phyloP scores from a whole-genome alignment of 2,113 vertebrate genomes.

The Neogobius melanostomus region DNA sequence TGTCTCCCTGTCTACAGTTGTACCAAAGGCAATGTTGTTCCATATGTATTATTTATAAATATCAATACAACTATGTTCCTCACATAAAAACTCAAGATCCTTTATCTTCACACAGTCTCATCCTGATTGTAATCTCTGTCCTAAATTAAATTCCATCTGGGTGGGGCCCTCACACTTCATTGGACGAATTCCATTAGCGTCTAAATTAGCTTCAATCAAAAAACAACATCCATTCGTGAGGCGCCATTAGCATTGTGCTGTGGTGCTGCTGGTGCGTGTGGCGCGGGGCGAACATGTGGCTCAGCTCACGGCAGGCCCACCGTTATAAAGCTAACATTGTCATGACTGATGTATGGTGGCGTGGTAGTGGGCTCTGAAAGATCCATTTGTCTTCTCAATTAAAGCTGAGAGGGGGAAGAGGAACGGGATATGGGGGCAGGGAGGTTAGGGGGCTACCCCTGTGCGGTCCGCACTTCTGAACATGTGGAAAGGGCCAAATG shows the following conservation, averaged over 20 bases:
- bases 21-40: conserved; percentile 1
- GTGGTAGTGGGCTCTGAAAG: conserved; percentile 73
- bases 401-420: conserved; percentile 73
- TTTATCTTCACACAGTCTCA: conserved; percentile 22
- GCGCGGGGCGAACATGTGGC: conserved; percentile 76
- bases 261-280: conserved; percentile 73
- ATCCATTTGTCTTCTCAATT: conserved; percentile 83
- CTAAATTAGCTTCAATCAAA: conserved; percentile 81
- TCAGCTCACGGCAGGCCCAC: conserved; percentile 74
- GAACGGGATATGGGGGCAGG: conserved; percentile 70
- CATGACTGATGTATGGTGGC: conserved; percentile 79
- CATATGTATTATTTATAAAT: not conserved
- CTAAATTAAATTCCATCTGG: conserved; percentile 39
- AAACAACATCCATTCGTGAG: conserved; percentile 78
- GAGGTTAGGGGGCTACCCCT: conserved; percentile 72
- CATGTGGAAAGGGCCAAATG: conserved; percentile 54
- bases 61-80: conserved; percentile 8
- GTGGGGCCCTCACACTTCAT: conserved; percentile 58
- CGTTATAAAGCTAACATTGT: conserved; percentile 79
- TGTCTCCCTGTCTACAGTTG: conserved; percentile 24
- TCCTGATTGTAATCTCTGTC: conserved; percentile 23
- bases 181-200: conserved; percentile 78
- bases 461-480: conserved; percentile 69
- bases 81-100: conserved; percentile 9
- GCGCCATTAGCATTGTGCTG: conserved; percentile 67